Base-by-base conservation (phyloP, 2,888 invertebrate species). In the Carabus problematicus region DNA sequence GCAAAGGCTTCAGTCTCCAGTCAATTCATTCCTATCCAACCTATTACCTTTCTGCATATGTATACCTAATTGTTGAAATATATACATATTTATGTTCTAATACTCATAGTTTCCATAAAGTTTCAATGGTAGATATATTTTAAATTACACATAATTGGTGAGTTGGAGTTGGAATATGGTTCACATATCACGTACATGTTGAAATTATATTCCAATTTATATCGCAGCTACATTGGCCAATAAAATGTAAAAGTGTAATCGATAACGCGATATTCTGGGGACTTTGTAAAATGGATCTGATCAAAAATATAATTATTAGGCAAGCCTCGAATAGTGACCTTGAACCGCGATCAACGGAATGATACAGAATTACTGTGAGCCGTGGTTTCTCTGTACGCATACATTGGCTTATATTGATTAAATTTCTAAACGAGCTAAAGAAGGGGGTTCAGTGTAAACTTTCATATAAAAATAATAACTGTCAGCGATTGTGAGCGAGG, bases 391-490 rank as follows among this genome's bases (percentile, higher is more conserved):
- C 8, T 52, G 29, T 19, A 52, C 19, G 52, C 42, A 18, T 60
- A 62, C 39, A 62, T 62, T 49, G 49, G 62, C 16, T 19, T 62
- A 49, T 62, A 62, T 62, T 62, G 62, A 62, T 62, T 62, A 62
- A 19, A 62, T 62, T 62, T 62, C 62, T 49, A 62, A 62, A 62
- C 49, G 47, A 62, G 49, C 62, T 29, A 62, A 62, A 62, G 47
- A 62, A 47, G 47, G 29, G 47, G 47, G 49, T 40, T 49, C 14
- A 49, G 39, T 40, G 39, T 29, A 62, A 62, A 62, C 39, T 62
- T 47, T 62, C 62, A 62, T 62, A 49, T 49, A 47, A 62, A 62
- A 62, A 62, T 62, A 47, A 62, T 61, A 45, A 61, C 61, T 61
- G 61, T 61, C 61, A 47, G 42, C 9, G 8, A 8, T 8, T 8